These are phyloP conservation scores for Boloria euphrosyne DNA, from an alignment of 2,888 invertebrate genomes.

Conservation along the genomic window DNA sequence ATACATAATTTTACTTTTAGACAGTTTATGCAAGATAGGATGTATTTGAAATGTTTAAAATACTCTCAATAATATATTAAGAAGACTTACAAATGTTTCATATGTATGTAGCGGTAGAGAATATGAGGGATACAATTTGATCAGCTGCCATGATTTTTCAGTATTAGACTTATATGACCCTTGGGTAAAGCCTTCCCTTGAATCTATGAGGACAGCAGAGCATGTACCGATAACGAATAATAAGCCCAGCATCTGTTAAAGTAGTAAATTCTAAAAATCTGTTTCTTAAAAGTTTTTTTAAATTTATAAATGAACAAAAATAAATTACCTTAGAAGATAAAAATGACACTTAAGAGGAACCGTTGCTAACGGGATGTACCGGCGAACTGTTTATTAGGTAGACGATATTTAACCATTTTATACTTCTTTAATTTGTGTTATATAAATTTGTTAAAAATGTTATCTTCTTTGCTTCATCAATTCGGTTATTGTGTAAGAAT, in stretches of 20 bases:
- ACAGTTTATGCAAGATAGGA: neutral
- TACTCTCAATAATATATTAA: neutral
- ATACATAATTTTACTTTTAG: neutral
- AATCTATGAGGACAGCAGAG: constrained; percentile 60
- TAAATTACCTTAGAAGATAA: constrained; percentile 63
- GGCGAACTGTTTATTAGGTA: constrained; percentile 68
- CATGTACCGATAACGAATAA: constrained; percentile 56
- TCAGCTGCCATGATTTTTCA: constrained; percentile 60
- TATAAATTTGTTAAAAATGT: constrained; percentile 67
- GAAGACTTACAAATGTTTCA: constrained; percentile 63
- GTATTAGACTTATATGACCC: constrained; percentile 39
- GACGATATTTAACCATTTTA: constrained; percentile 68
- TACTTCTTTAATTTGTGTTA: constrained; percentile 74
- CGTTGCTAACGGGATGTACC: constrained; percentile 63
- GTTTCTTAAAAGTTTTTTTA: constrained; percentile 6
- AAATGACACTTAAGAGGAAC: constrained; percentile 62
- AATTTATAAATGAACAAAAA: constrained; percentile 2
- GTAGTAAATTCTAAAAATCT: neutral
- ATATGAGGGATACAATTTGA: constrained; percentile 63
- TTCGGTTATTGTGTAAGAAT: constrained; percentile 48
- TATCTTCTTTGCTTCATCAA: constrained; percentile 50
- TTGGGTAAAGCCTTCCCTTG: constrained; percentile 46
- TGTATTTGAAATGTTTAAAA: neutral
- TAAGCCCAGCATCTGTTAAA: constrained; percentile 60
- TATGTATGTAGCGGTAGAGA: constrained; percentile 54